These are phyloP conservation scores for Sarcophaga peregrina DNA, from an alignment of 1,140 invertebrate species.

Conservation along the genomic window DNA sequence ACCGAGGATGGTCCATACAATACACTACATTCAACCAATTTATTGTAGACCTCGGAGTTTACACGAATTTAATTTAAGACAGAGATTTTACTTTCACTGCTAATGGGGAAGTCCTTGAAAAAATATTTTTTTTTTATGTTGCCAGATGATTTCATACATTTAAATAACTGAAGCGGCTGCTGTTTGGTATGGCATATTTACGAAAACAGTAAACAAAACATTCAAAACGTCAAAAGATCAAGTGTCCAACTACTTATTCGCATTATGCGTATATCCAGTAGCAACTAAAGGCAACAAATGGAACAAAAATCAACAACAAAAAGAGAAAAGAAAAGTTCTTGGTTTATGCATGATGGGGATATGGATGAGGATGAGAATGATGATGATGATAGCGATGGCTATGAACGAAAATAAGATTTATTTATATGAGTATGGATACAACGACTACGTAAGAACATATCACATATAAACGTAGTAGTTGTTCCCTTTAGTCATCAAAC, in stretches of 20 bases:
- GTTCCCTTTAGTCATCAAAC: conserved; percentile 37
- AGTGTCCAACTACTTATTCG: conserved; percentile 41
- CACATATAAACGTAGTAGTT: no score
- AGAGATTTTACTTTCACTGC: no score
- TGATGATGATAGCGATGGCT: background rate
- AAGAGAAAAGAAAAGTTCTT: background rate
- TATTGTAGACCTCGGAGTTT: no score
- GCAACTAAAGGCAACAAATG: conserved; percentile 11
- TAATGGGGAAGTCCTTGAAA: no score
- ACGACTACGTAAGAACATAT: no score
- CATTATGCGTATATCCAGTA: conserved; percentile 41
- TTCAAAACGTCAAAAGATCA: conserved; percentile 40
- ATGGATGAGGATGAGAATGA: conserved; percentile 2
- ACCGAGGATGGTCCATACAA: no score
- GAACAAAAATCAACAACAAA: background rate
- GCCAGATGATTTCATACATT: background rate
- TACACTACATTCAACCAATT: no score
- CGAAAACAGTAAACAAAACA: conserved; percentile 34
- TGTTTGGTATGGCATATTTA: conserved; percentile 24
- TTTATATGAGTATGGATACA: background rate
- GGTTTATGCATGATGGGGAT: background rate
- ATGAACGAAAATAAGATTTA: conserved; percentile 1
- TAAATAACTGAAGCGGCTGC: background rate
- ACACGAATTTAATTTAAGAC: no score
- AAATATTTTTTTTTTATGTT: no score